phyloP scores from a whole-genome alignment of 2,113 vertebrate species.

The Ciconia maguari region DNA sequence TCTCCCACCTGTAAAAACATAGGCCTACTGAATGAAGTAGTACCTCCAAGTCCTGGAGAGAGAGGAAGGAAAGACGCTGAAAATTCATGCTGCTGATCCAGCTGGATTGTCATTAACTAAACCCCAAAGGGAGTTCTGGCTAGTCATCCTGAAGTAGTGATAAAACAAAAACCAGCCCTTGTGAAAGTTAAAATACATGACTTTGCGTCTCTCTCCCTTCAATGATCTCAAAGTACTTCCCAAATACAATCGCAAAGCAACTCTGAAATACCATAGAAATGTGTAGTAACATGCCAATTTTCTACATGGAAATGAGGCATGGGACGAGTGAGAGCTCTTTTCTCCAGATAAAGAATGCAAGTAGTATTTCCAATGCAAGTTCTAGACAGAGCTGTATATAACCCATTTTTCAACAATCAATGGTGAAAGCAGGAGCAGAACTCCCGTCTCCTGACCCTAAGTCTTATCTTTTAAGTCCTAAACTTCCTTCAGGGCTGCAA shows the following conservation, averaged over 20 bases:
- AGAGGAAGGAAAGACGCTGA: background rate
- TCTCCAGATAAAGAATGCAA: background rate
- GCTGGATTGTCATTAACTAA: background rate
- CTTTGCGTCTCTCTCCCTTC: background rate
- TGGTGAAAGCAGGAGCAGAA: background rate
- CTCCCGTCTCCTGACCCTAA: background rate
- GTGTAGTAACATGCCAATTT: background rate
- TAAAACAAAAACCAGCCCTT: background rate
- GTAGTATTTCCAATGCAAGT: background rate
- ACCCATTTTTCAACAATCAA: background rate
- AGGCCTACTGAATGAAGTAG: background rate
- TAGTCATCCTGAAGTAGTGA: background rate
- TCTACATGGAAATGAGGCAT: background rate
- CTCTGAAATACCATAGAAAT: background rate
- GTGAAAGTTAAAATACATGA: background rate
- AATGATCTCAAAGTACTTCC: background rate
- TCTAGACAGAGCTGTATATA: background rate
- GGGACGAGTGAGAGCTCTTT: background rate
- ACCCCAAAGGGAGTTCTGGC: background rate
- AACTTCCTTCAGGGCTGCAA: background rate
- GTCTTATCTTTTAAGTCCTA: background rate
- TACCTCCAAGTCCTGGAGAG: background rate
- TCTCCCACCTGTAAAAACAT: background rate
- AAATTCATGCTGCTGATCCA: background rate
- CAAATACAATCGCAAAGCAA: background rate